These are phyloP conservation scores for Orbicella faveolata DNA, from an alignment of 64 coral and sea anemone genomes.

Conservation along the genomic window DNA sequence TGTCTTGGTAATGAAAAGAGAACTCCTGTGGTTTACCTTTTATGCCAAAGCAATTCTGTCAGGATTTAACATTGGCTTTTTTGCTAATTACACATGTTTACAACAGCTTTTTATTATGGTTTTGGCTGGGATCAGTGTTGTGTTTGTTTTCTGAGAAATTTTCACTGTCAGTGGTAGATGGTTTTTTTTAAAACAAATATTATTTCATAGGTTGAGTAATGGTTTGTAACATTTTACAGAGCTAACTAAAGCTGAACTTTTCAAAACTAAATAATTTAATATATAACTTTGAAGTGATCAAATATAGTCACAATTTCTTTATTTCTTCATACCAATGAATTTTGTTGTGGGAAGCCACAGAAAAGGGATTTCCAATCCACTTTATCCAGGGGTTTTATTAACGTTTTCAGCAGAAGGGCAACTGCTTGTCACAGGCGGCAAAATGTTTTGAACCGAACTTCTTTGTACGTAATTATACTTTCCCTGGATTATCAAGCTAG, in stretches of 20 bases:
- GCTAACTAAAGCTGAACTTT: no score
- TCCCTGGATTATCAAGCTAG: no score
- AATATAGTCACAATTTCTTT: no score
- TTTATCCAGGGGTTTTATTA: background rate
- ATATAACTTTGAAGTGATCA: no score
- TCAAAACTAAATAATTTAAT: no score
- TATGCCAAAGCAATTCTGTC: background rate
- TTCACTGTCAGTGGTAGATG: background rate
- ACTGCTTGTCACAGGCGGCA: no score
- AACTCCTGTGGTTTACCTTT: background rate
- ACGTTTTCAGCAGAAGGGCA: no score
- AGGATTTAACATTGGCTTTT: background rate
- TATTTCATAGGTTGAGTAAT: no score
- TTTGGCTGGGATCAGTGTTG: background rate
- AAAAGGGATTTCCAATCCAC: background rate
- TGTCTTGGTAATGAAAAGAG: background rate
- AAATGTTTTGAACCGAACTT: no score
- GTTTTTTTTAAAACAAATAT: background rate
- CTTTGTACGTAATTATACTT: no score
- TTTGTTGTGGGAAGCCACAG: background rate
- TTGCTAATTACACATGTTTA: background rate
- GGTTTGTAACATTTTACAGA: no score
- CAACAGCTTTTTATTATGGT: background rate
- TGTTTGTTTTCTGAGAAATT: background rate
- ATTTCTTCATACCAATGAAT: no score